Evolutionary conservation across 2,113 vertebrate genomes (phyloP).

Genomic region (Poecile atricapillus): DNA sequence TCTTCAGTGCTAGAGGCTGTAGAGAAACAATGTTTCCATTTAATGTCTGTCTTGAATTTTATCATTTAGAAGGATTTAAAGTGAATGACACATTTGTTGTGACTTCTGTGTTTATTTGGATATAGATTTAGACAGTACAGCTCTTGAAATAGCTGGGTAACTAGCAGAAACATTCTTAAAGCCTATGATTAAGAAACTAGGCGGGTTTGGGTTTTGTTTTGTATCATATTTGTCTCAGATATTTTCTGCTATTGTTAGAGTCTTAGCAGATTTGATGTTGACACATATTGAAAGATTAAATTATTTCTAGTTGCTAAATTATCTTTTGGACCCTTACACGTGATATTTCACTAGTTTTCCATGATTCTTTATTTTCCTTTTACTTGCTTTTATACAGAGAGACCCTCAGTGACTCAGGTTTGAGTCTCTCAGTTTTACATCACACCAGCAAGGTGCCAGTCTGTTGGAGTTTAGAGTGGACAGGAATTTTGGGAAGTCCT

Average conservation of each 20-base stretch:
- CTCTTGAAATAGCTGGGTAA: slow-evolving; percentile 15
- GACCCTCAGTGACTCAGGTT: neutral
- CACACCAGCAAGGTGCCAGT: neutral
- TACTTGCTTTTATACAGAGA: neutral
- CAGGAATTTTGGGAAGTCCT: neutral
- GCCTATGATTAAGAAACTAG: slow-evolving; percentile 2
- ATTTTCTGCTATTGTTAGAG: neutral
- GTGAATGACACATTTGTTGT: slow-evolving; percentile 17
- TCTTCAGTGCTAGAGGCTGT: neutral
- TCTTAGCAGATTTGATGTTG: neutral
- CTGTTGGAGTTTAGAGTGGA: neutral
- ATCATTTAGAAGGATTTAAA: neutral
- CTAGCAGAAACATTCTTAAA: slow-evolving; percentile 1
- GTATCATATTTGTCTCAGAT: neutral
- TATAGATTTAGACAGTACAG: neutral
- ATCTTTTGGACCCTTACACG: neutral
- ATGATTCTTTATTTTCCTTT: neutral
- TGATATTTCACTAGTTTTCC: neutral
- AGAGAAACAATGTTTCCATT: neutral
- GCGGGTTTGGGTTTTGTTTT: slow-evolving; percentile 21
- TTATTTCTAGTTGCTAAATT: neutral
- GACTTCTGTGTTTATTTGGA: slow-evolving; percentile 23
- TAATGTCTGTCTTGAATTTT: neutral
- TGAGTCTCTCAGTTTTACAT: neutral
- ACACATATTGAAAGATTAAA: neutral